Base-by-base conservation (phyloP, 2,113 vertebrate genomes). In the Arvicanthis niloticus region DNA sequence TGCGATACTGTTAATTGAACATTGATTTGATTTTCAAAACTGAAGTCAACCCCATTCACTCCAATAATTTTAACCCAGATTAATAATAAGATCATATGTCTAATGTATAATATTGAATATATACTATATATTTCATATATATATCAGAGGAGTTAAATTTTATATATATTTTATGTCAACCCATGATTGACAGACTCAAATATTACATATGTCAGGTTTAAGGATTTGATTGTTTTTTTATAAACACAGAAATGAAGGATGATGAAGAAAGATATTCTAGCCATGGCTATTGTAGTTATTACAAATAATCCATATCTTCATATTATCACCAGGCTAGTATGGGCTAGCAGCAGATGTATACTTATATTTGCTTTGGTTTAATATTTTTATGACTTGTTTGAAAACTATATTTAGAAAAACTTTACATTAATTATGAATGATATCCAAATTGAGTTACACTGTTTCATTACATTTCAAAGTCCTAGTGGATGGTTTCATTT, bases 181-280 rank as follows among this genome's bases (percentile, higher is more conserved):
- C 22, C 4, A 34, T 34, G 24, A 67, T 4, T 72, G 58, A 62
- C 4, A 93, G 65, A 42, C 78, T 53, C 29, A 89, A 21, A 37
- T 29, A 29, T 82, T 95, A 93, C 40, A 16, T 62, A 67, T 31
- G 45, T 73, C 13, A 80, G 11, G 53, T 45, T 85, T 82, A 78
- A 93, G 11, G n/a, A 53, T 70, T 45, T 80, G 26, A 12, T 73
- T 91, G 31, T 80, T 56, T 62, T 62, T 68, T 91, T 60, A 51
- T 90, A 93, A 82, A 86, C 1, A 91, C n/a, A 89, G 93, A 78
- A 68, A 65, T 24, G 7, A 96, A 65, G 76, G 73, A 29, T n/a
- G 45, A 84, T 56, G 19, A 17, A 70, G 4, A 72, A 95, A 53
- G 19, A 21, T 82, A 73, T 90, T 90, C 26, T 91, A 42, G 13